Base-by-base conservation (phyloP, 2,888 invertebrate genomes). In the Selenia dentaria region DNA sequence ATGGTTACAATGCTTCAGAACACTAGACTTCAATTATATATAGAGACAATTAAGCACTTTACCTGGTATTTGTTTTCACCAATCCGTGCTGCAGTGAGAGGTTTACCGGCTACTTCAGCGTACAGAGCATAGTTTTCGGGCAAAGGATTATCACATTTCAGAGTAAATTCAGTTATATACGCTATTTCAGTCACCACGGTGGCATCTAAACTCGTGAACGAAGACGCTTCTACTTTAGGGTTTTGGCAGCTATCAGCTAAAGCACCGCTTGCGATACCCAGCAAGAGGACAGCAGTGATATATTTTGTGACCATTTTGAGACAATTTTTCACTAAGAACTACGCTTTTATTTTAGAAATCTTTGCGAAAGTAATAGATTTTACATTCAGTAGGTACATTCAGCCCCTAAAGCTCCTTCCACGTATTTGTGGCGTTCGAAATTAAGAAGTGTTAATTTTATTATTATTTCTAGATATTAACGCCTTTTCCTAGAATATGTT, bases 191-290 rank as follows among this genome's bases (percentile, higher is more conserved):
- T 95, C 6, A 99, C 94, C 51, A 98, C 94, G 33, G 98, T 97
- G 0, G 97, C 97, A 91, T 99, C 99, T 79, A 95, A 93, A 10
- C 98, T 98, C 32, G 98, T 97, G 83, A 98, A 98, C 0, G 95
- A 94, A 38, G 93, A 93, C n/a, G 96, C 93, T 45, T 93, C 92
- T 6, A 95, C 93, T 88, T 94, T 92, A 3, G 94, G 94, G 64
- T 93, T 94, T 57, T 79, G 72, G 68, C 89, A 90, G 54, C 72
- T 79, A 37, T 83, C 70, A 6, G 79, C 83, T 2, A 73, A 57
- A 2, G 70, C 70, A 18, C 76, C 70, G 52, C 70, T 64, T 12
- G 74, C 47, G 31, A 68, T 67, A 25, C 73, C 76, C 12, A 87
- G 31, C 8, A 76, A 73, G 44, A 85, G 55, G 28, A 83, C 52